phyloP scores from a whole-genome alignment of 2,888 invertebrate species.

The Baccha elongata region DNA sequence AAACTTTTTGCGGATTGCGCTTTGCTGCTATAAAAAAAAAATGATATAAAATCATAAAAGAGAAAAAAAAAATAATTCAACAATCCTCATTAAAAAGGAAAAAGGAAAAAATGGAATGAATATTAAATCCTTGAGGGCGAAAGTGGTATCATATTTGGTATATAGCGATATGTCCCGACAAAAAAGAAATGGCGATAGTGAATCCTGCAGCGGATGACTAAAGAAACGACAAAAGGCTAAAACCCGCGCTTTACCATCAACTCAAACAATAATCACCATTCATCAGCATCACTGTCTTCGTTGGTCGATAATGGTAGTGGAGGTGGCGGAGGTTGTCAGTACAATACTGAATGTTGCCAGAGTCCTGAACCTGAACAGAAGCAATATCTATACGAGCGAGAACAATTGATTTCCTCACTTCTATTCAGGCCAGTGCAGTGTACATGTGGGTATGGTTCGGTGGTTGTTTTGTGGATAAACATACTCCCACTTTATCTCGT shows the following conservation, averaged over 20 bases:
- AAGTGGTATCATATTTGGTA: not conserved
- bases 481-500: not conserved
- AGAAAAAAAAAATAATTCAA: not conserved
- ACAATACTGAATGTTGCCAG: constrained; percentile 19
- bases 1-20: not conserved
- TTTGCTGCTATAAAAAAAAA: not conserved
- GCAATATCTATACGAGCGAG: constrained; percentile 18
- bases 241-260: constrained; percentile 20
- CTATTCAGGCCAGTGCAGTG: constrained; percentile 1
- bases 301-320: not conserved
- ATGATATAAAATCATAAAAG: not conserved
- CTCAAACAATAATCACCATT: constrained; percentile 15
- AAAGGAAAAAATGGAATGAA: constrained; percentile 7
- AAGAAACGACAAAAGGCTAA: constrained; percentile 24
- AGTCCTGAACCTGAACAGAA: constrained; percentile 28
- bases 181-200: not conserved
- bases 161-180: not conserved
- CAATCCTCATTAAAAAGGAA: not conserved
- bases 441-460: not conserved
- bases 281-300: not conserved
- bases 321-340: not conserved
- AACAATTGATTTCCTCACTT: constrained; percentile 62
- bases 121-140: constrained; percentile 27
- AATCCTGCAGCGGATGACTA: constrained; percentile 32
- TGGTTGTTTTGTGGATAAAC: not conserved